phyloP scores from a whole-genome alignment of 2,888 invertebrate genomes.

The Ormyrus rosae region DNA sequence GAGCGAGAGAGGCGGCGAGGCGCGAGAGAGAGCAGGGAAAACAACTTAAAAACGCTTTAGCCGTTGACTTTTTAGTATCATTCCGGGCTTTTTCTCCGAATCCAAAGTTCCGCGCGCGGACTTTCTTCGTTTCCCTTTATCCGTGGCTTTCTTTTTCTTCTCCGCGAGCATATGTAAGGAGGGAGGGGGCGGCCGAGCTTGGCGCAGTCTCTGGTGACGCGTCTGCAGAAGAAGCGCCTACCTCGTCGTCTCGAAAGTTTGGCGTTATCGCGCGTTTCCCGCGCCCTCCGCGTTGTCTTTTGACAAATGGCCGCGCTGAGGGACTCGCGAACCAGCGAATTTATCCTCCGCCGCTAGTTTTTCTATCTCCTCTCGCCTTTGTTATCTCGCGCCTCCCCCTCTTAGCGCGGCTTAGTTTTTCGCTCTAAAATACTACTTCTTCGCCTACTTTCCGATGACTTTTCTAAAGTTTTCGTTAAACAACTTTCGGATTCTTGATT shows the following conservation, averaged over 20 bases:
- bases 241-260: conserved; percentile 59
- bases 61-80: conserved; percentile 4
- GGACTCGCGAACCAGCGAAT: conserved; percentile 50
- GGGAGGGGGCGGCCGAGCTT: not conserved
- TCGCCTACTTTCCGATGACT: not conserved
- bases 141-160: conserved; percentile 16
- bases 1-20: too few relatives aligned
- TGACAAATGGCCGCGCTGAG: conserved; percentile 67
- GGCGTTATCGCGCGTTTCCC: conserved; percentile 58
- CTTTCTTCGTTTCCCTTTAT: conserved; percentile 60
- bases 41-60: conserved; percentile 37
- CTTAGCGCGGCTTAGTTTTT: conserved; percentile 1
- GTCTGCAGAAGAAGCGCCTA: conserved; percentile 20
- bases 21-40: not conserved
- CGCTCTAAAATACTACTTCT: not conserved
- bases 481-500: too few relatives aligned
- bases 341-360: conserved; percentile 38
- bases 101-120: not conserved
- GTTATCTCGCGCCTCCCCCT: not conserved
- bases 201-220: conserved; percentile 40
- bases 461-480: too few relatives aligned
- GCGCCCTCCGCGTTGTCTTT: conserved; percentile 51
- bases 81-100: not conserved
- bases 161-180: conserved; percentile 25
- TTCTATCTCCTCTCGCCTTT: not conserved